Percentiles rank a stretch among this genome's conserved stretches.
Conservation (phyloP, 2,888 invertebrate species). For the Eilema sororculum region DNA sequence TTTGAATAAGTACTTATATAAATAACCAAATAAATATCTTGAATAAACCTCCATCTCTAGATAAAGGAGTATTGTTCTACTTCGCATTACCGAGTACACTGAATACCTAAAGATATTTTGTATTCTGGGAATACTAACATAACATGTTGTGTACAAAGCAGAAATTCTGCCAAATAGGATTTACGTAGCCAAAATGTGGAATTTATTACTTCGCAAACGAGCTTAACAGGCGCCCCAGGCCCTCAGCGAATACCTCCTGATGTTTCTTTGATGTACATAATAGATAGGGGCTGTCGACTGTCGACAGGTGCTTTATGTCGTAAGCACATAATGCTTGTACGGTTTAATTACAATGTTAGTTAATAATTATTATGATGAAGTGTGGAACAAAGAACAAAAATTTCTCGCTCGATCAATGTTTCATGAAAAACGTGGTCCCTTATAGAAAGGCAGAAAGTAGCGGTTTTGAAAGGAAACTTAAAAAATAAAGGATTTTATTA, state of each 20-base stretch:
- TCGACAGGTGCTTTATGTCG: background rate
- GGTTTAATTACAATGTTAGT: background rate
- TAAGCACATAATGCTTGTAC: background rate
- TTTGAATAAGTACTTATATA: background rate
- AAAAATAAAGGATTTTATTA: no score
- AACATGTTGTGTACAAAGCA: conserved; percentile 14
- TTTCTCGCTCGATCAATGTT: no score
- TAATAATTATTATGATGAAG: background rate
- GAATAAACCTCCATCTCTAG: background rate
- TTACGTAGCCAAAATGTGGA: conserved; percentile 25
- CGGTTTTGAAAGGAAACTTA: no score
- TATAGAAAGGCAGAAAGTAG: no score
- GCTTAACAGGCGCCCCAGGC: conserved; percentile 8
- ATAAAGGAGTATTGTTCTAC: background rate
- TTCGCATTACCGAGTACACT: background rate
- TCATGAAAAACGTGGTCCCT: background rate
- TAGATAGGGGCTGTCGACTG: background rate
- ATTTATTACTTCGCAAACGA: conserved; percentile 24
- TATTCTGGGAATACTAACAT: background rate
- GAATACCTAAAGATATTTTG: background rate
- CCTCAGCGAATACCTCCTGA: background rate
- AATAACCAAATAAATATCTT: background rate
- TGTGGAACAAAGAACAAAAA: no score
- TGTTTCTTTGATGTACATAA: conserved; percentile 11
- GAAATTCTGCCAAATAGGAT: conserved; percentile 23